Base-by-base conservation (phyloP, 2,888 invertebrate genomes). In the Scaeva pyrastri region DNA sequence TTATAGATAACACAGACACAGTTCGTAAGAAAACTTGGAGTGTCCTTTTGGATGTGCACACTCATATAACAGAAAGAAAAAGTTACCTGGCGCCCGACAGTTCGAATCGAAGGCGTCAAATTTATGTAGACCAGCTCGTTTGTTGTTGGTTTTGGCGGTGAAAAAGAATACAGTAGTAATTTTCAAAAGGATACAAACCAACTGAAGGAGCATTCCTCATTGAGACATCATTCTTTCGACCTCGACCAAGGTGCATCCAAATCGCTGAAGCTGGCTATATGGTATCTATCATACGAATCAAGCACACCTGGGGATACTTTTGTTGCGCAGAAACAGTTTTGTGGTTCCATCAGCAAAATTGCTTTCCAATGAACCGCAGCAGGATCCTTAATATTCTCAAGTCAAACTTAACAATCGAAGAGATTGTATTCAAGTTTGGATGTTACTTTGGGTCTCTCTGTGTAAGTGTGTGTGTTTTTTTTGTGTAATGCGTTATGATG, bases 111-210 rank as follows among this genome's bases (percentile, higher is more conserved):
- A 52, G 52, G 23, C 23, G 8, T 8, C 2, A 52, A 14, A 23
- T 50, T 7, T 1, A 2, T 5, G 5, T 52, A 1, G 6, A 1
- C 50, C 50, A 8, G 1, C 43, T 14, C 36, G 1, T 6, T 26
- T 43, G 21, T 4, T 31, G 45, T 64, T 64, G 16, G 26, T 45
- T 45, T 48, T 68, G 68, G 81, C 62, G 85, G 64, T 81, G 62
- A 43, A 50, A 73, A 80, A 85, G 77, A 86, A 86, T 81, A 77
- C 77, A 73, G 72, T 48, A 73, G 77, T 86, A 77, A 86, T 86
- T 86, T 86, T 86, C 76, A 81, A 86, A 83, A 85, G 81, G 81
- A 81, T 79, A 71, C 73, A 64, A 66, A 62, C 62, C 56, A 64
- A 74, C 68, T 64, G 68, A 73, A 64, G 72, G 66, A 76, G 56